A percentile compares a stretch with the other conserved stretches of the same genome.
Conservation (phyloP, 2,113 vertebrate genomes). For the Petaurus breviceps region DNA sequence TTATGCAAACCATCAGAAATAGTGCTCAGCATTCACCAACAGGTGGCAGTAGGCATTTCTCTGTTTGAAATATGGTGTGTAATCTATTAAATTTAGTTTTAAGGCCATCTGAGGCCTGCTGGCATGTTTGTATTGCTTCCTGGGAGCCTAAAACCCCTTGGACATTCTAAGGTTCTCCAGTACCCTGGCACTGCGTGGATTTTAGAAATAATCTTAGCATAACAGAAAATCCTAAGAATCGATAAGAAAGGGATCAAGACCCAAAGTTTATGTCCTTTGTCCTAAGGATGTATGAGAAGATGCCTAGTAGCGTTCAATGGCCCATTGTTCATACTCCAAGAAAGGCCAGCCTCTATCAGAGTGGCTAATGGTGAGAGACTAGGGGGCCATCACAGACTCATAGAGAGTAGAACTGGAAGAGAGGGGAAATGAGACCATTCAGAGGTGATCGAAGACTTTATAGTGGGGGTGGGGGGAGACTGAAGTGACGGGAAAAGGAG, state of each 20-base stretch:
- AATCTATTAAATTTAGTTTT: neutral
- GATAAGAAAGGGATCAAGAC: conserved; percentile 16
- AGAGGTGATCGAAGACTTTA: neutral
- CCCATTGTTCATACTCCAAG: conserved; percentile 27
- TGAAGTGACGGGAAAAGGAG: neutral
- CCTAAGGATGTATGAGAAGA: conserved; percentile 30
- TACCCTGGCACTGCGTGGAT: neutral
- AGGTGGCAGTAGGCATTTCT: conserved; percentile 60
- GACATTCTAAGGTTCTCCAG: conserved; percentile 1
- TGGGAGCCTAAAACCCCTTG: neutral
- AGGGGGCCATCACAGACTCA: neutral
- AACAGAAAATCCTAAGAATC: conserved; percentile 22
- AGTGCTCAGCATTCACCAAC: conserved; percentile 26
- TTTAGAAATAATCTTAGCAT: neutral
- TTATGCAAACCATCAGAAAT: neutral
- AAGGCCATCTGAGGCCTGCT: neutral
- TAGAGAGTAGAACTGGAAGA: neutral
- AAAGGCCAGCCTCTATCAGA: neutral
- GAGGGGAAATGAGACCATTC: neutral
- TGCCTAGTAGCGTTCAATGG: conserved; percentile 9
- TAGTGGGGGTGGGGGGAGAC: neutral
- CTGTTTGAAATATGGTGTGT: neutral
- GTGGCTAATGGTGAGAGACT: neutral
- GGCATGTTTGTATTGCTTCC: conserved; percentile 25
- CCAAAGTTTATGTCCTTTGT: conserved; percentile 1